Base-by-base conservation (phyloP, 2,113 vertebrate genomes). In the Myiozetetes cayanensis region DNA sequence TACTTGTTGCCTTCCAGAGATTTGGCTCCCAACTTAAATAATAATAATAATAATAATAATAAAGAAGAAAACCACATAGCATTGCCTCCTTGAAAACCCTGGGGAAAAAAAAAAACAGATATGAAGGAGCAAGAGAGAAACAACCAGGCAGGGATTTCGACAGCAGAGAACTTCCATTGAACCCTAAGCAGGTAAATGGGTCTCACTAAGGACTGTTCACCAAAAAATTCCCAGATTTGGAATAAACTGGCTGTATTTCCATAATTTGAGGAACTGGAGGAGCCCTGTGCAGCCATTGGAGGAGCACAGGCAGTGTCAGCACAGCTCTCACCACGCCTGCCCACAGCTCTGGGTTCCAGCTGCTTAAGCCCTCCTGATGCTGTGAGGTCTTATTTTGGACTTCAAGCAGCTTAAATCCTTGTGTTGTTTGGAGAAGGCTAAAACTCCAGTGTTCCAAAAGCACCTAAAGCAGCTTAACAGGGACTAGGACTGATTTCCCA, bases 1-100 rank as follows among this genome's bases (percentile, higher is more conserved):
- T 75, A 72, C 89, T 95, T 73, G 47, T 72, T 91, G 89, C 67
- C 66, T 87, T 43, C 39, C 30, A 61, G 78, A 94, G 28, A 62
- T 53, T 67, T 93, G 89, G 75, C 39, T 94, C 52, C 37, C 20
- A 73, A 28, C 25, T 78, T 63, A 6, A 71, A 80, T 67, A 85
- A 41, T 46, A 27, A 17, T 3, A 6, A 3, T 28, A 14, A 47
- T 10, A 46, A 46, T 46, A 58, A 41, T 41, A 41, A 59, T 8
- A 7, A 16, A 3, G 35, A 35, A 61, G 2, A 73, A 73, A 61
- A 35, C 49, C 79, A 65, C 41, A 39, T 15, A 61, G 47, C n/a
- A 24, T 10, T 30, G 71, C 74, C 76, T 90, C 93, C 81, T 85
- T 91, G 91, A 85, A 93, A 96, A 96, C 77, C 37, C 11, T 12